Conservation (phyloP, 2,888 invertebrate species). For the Gibbula magus region DNA sequence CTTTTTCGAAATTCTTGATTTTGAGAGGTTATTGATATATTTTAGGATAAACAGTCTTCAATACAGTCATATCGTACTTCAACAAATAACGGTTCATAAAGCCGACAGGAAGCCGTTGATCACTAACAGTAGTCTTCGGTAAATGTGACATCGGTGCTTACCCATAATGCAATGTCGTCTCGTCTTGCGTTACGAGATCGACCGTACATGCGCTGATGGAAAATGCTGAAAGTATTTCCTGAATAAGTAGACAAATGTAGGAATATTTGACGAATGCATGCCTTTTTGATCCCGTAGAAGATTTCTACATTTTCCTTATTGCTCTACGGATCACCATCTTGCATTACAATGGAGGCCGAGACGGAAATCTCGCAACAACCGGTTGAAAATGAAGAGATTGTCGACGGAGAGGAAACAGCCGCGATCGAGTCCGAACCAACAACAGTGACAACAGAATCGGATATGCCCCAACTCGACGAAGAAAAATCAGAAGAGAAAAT, state of each 20-base stretch:
- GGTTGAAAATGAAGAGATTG: constrained; percentile 11
- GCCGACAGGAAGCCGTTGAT: background rate
- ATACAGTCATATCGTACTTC: background rate
- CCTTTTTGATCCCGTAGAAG: background rate
- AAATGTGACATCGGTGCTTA: background rate
- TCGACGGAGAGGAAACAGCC: background rate
- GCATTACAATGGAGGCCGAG: constrained; percentile 5
- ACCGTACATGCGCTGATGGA: constrained; percentile 20
- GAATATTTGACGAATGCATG: constrained; percentile 12
- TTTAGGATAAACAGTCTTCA: background rate
- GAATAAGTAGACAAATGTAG: constrained; percentile 2
- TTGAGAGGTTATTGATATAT: no score
- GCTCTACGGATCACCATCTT: background rate
- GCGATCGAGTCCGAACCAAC: background rate
- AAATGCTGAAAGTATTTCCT: constrained; percentile 23
- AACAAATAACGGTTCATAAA: background rate
- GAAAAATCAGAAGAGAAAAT: background rate
- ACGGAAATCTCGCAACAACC: background rate
- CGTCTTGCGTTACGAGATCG: constrained; percentile 20
- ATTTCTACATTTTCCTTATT: background rate
- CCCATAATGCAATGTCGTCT: constrained; percentile 13
- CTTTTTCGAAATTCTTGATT: no score
- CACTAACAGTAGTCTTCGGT: background rate
- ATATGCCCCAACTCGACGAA: no score
- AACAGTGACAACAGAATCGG: background rate